A percentile compares a stretch with the other conserved stretches of the same genome.
phyloP scores from a whole-genome alignment of 2,888 invertebrate genomes.

The Deladenus siricidicola region DNA sequence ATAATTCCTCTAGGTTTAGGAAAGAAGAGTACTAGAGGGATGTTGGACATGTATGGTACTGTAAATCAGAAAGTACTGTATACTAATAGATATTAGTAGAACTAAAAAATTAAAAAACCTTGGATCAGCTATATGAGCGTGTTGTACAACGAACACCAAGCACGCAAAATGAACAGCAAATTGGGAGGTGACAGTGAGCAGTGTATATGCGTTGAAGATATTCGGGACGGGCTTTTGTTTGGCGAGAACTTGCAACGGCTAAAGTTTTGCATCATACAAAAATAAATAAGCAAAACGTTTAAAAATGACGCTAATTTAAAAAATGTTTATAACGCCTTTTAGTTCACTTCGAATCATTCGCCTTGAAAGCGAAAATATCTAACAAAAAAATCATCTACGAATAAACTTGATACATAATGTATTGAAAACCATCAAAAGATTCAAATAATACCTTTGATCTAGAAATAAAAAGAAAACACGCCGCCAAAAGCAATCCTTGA shows the following conservation, averaged over 20 bases:
- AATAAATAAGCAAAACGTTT: background rate
- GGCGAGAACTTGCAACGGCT: constrained; percentile 82
- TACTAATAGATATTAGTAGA: too few relatives aligned
- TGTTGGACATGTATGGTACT: too few relatives aligned
- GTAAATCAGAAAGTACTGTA: too few relatives aligned
- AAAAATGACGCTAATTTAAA: too few relatives aligned
- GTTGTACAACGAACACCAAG: constrained; percentile 73
- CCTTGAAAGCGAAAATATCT: background rate
- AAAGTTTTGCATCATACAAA: constrained; percentile 37
- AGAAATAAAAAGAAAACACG: constrained; percentile 95
- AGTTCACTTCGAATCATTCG: too few relatives aligned
- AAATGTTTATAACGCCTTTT: too few relatives aligned
- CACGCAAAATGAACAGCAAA: constrained; percentile 63
- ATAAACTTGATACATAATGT: too few relatives aligned
- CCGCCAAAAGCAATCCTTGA: constrained; percentile 82
- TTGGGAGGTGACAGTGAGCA: constrained; percentile 79
- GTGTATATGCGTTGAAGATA: constrained; percentile 94
- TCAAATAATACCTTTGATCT: constrained; percentile 71
- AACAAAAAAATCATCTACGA: too few relatives aligned
- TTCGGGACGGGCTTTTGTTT: constrained; percentile 90
- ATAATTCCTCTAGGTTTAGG: too few relatives aligned
- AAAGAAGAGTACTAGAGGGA: too few relatives aligned
- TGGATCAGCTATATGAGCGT: constrained; percentile 53
- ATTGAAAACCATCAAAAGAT: too few relatives aligned
- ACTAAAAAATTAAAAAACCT: too few relatives aligned